phyloP scores from a whole-genome alignment of 2,113 vertebrate genomes.

The Carlito syrichta region DNA sequence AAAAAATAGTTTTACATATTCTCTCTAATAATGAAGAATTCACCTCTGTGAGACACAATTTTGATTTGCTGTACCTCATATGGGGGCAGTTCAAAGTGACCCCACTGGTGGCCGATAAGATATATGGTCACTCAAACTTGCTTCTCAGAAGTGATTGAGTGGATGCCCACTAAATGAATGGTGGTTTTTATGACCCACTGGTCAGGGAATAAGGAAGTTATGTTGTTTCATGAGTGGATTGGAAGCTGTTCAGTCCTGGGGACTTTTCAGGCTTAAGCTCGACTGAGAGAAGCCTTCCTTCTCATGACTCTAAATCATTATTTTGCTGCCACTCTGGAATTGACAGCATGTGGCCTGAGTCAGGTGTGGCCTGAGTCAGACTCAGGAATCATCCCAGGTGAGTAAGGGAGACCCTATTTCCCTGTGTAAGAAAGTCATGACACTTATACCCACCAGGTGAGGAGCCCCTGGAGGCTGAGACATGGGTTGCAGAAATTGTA shows the following conservation, averaged over 20 bases:
- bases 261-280: slow-evolving; percentile 3
- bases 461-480: not conserved
- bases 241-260: not conserved
- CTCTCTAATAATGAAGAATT: slow-evolving; percentile 6
- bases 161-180: not conserved
- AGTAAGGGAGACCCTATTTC: not conserved
- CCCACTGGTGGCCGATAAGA: not conserved
- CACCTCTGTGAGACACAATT: not conserved
- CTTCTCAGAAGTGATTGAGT: slow-evolving; percentile 24
- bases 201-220: slow-evolving; percentile 27
- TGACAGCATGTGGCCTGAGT: not conserved
- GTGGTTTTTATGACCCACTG: not conserved
- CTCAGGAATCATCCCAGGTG: not conserved
- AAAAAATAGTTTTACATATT: not conserved
- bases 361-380: not conserved
- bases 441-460: not conserved
- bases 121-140: not conserved
- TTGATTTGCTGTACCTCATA: slow-evolving; percentile 19
- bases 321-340: not conserved
- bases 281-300: not conserved
- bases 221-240: not conserved
- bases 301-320: not conserved
- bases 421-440: not conserved
- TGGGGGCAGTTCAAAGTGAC: not conserved
- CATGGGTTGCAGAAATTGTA: not conserved